Conservation (phyloP, 1,140 invertebrate genomes). For the Pseudomyrmex sp. region DNA sequence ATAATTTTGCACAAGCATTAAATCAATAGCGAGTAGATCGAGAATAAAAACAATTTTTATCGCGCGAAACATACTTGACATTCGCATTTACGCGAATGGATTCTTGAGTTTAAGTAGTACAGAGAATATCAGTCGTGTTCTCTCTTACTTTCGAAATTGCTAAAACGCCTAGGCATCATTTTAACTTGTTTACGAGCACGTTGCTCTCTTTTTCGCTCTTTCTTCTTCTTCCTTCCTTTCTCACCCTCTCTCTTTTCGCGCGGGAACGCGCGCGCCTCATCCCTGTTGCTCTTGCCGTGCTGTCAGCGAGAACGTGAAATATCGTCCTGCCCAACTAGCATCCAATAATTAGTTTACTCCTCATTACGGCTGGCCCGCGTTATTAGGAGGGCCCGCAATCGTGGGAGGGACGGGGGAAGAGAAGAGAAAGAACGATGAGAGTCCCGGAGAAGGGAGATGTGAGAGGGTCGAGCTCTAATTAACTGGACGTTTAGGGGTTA, state of each 20-base stretch:
- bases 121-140: conserved; percentile 23
- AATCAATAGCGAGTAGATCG: not conserved
- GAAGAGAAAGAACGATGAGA: not conserved
- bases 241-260: conserved; percentile 21
- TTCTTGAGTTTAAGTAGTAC: not conserved
- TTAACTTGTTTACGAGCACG: conserved; percentile 66
- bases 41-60: not conserved
- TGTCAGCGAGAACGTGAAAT: conserved; percentile 83
- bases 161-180: conserved; percentile 44
- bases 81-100: conserved; percentile 13
- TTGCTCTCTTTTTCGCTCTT: conserved; percentile 38
- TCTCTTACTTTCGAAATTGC: conserved; percentile 53
- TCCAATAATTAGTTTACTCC: conserved; percentile 85
- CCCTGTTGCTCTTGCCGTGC: conserved; percentile 79
- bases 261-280: conserved; percentile 44
- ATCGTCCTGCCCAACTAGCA: conserved; percentile 82
- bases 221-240: conserved; percentile 21
- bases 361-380: conserved; percentile 82
- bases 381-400: conserved; percentile 76
- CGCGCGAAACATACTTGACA: not conserved
- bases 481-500: conserved; percentile 81
- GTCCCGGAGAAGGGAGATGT: conserved; percentile 3
- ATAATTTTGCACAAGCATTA: not conserved
- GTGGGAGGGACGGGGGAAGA: conserved; percentile 59
- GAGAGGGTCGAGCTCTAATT: conserved; percentile 78